Evolutionary conservation across 2,888 invertebrate genomes (phyloP), one percentile per base, ranked within the genome.

Genomic region (Fragum whitleyi): DNA sequence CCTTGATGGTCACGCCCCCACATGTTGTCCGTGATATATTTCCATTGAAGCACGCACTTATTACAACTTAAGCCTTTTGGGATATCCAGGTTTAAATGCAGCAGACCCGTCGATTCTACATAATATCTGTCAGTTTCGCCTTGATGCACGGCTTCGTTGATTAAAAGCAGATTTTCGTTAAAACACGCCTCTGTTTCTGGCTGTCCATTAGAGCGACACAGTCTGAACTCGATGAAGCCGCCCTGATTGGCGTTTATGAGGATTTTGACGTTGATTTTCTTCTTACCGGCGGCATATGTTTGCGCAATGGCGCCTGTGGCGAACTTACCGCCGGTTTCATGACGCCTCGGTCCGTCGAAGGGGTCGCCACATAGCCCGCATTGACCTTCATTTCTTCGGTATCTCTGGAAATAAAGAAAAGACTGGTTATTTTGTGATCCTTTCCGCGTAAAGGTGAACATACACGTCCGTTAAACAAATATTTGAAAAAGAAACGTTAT

Each of bases 301-400:
- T 87, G 69, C 9, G 86, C 84, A 7, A 91, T 86, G 9, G 83
- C 79, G n/a, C 91, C 90, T n/a, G 83, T 86, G 0, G 88, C 89
- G 76, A 86, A 91, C 57, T 83, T 78, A n/a, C 92, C 92, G 51
- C 91, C 88, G 42, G 77, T 78, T 86, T 92, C 92, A 80, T 92
- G 90, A 16, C 78, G 59, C 23, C 90, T 82, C 16, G 88, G 84
- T 6, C 84, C 85, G 29, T 86, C 81, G 92, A 96, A 96, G 2
- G 97, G 96, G 94, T 98, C 98, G 0, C 98, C 98, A 91, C 98
- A 98, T 62, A 97, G 95, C 0, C 98, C 98, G 92, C 98, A 98
- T 88, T 96, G 96, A 0, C 98, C 98, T 57, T 85, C 84, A 26
- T 80, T 71, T 9, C 73, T n/a, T 26, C 75, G 53, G 3, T 75